Evolutionary conservation across 1,140 invertebrate genomes (phyloP).

Genomic region (Doryteuthis pealeii): DNA sequence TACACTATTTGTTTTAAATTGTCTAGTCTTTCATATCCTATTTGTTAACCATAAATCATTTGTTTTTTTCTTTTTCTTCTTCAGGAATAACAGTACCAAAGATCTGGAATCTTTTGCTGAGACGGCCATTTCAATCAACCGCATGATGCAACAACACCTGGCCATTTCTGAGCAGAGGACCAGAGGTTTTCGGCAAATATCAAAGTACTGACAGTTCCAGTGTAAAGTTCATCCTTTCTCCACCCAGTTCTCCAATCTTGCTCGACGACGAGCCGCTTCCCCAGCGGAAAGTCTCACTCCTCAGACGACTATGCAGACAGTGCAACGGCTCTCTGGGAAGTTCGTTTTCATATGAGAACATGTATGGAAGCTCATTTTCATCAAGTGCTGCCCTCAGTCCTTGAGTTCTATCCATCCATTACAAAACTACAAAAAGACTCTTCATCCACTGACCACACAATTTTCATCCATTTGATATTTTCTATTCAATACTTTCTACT

Average conservation of each 20-base stretch:
- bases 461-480: neutral
- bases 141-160: slow-evolving; percentile 90
- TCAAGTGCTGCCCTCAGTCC: slow-evolving; percentile 33
- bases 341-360: slow-evolving; percentile 11
- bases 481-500: neutral
- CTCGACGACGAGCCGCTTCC: slow-evolving; percentile 70
- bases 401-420: slow-evolving; percentile 6
- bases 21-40: neutral
- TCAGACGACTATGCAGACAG: slow-evolving; percentile 26
- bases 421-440: too few species aligned
- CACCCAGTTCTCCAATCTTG: slow-evolving; percentile 78
- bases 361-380: slow-evolving; percentile 30
- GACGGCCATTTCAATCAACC: slow-evolving; percentile 90
- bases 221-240: slow-evolving; percentile 74
- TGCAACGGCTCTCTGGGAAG: slow-evolving; percentile 29
- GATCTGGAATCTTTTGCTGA: slow-evolving; percentile 91
- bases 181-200: slow-evolving; percentile 38
- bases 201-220: slow-evolving; percentile 26
- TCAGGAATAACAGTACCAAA: slow-evolving; percentile 86
- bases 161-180: slow-evolving; percentile 67
- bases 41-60: neutral
- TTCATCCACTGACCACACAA: neutral
- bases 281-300: slow-evolving; percentile 12
- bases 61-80: slow-evolving; percentile 45
- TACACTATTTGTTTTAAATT: neutral